Evolutionary conservation across 2,888 invertebrate species (phyloP), one percentile per base, ranked within the genome.

Genomic region (Brachylomia viminalis): DNA sequence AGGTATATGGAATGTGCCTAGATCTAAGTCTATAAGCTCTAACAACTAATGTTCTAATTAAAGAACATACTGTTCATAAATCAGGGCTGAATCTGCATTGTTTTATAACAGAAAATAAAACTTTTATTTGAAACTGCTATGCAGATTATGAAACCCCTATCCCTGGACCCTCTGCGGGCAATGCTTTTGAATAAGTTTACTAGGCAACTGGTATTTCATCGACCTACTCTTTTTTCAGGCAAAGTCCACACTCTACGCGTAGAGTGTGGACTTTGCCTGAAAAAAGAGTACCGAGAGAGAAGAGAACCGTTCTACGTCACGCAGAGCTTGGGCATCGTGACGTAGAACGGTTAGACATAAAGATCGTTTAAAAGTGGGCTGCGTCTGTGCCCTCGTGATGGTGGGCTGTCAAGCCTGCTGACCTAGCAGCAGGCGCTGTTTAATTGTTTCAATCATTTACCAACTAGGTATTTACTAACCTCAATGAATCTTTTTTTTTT

Each of bases 371-470:
- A 20, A 13, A 70, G 30, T 45, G 62, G 69, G 27, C 45, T 23
- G 69, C 15, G 23, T 23, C 17, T 30, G 30, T 45, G 69, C 23
- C 45, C 56, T 68, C 20, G 17, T 38, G 13, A 61, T 58, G 42
- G 58, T 58, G 58, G 10, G 15, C 49, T 23, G 38, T 71, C 15
- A 71, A 27, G 11, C 15, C 20, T 38, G 20, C 38, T 67, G 38
- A 56, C n/a, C 38, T 20, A 27, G 23, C 23, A 38, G 11, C 27
- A 15, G 6, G 10, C 17, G 27, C 27, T 27, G 23, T 69, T 27
- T 27, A 69, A 69, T 52, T 49, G 27, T 27, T 69, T 69, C 47
- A 67, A 33, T 70, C 0, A 38, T 20, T 27, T n/a, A 47, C n/a
- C 10, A 38, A 47, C 8, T n/a, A 8, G 20, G 13, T 47, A 33